Conservation (phyloP, 2,113 vertebrate species). For the Dunckerocampus dactyliophorus region DNA sequence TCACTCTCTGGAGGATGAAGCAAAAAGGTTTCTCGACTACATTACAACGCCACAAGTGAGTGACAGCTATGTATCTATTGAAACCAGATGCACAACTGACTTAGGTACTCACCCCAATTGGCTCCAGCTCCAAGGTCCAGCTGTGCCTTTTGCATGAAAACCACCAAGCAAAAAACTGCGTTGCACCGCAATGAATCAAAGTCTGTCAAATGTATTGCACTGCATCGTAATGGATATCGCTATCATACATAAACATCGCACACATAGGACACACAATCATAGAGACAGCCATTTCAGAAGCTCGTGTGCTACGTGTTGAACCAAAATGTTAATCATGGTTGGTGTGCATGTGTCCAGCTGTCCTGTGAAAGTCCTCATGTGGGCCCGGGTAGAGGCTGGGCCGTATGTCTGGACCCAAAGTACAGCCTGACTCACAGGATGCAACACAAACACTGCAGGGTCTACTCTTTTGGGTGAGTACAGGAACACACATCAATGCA, state of each 20-base stretch:
- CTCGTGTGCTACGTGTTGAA: not conserved
- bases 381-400: slow-evolving; percentile 32
- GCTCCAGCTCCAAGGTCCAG: not conserved
- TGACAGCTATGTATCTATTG: not conserved
- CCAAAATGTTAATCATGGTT: not conserved
- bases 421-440: slow-evolving; percentile 57
- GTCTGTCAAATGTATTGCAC: too few relatives aligned
- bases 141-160: too few relatives aligned
- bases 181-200: too few relatives aligned
- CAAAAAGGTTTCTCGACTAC: slow-evolving; percentile 84
- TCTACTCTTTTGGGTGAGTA: slow-evolving; percentile 69
- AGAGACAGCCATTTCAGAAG: not conserved
- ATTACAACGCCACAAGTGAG: slow-evolving; percentile 87
- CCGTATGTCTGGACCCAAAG: slow-evolving; percentile 58
- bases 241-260: not conserved
- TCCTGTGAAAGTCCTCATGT: slow-evolving; percentile 33
- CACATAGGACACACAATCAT: not conserved
- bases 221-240: too few relatives aligned
- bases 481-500: not conserved
- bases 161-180: too few relatives aligned
- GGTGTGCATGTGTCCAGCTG: slow-evolving; percentile 41
- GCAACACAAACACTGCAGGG: slow-evolving; percentile 54
- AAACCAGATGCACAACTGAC: not conserved
- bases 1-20: slow-evolving; percentile 83
- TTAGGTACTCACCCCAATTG: too few relatives aligned